Percentiles rank a stretch among this genome's conserved stretches.
Conservation (phyloP, 2,113 vertebrate genomes). For the Microtus montanus region DNA sequence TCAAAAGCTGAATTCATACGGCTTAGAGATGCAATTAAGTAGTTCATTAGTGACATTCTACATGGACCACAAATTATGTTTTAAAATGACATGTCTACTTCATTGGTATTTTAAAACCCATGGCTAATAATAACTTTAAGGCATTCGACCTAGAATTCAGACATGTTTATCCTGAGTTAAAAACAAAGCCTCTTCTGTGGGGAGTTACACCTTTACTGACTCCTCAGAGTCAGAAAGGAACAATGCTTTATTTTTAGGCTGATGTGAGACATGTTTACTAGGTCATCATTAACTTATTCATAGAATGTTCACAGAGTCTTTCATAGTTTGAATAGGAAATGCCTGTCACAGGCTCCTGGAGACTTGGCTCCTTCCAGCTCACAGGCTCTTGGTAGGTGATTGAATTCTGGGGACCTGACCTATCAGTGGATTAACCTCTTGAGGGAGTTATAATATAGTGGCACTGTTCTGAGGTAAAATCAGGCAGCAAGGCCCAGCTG, state of each 20-base stretch:
- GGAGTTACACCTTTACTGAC: neutral
- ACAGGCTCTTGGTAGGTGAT: neutral
- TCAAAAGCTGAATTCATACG: slow-evolving; percentile 42
- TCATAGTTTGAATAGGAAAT: neutral
- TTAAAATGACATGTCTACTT: slow-evolving; percentile 40
- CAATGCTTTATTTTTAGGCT: slow-evolving; percentile 49
- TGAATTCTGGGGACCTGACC: neutral
- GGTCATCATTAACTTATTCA: slow-evolving; percentile 13
- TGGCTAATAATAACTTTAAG: slow-evolving; percentile 60
- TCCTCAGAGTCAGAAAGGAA: neutral
- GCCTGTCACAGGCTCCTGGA: neutral
- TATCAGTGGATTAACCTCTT: neutral
- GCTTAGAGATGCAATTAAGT: slow-evolving; percentile 50
- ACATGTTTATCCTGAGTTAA: neutral
- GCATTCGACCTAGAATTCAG: slow-evolving; percentile 35
- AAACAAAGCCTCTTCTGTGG: neutral
- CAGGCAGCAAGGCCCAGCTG: neutral
- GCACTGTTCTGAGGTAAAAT: neutral
- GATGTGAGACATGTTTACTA: neutral
- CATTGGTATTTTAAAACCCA: slow-evolving; percentile 43
- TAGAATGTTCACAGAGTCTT: slow-evolving; percentile 5
- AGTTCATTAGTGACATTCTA: slow-evolving; percentile 45
- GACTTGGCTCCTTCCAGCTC: neutral
- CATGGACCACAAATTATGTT: slow-evolving; percentile 41
- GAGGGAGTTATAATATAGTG: neutral